Base-by-base conservation (phyloP, 2,888 invertebrate species). In the Lycia hirtaria region DNA sequence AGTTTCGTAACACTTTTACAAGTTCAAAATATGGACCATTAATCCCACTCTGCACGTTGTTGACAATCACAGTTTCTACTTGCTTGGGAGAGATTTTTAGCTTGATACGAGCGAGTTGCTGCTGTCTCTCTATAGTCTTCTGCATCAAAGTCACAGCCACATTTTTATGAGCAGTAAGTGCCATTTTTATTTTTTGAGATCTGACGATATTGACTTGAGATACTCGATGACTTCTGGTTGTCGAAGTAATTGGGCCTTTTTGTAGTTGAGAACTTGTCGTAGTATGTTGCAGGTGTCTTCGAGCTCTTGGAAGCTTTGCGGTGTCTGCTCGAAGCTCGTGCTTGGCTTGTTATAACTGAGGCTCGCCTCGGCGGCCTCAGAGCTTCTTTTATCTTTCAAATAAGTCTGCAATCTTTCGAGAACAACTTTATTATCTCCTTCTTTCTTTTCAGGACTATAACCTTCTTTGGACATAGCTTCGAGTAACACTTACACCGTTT, bases 391-490 rank as follows among this genome's bases (percentile, higher is more conserved):
- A 69, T 92, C 92, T 78, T 92, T 92, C 35, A 92, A 70, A 74
- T 86, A 92, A 3, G 85, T 80, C 61, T 92, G 92, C 57, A 92
- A 79, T 79, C 85, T 85, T 66, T 92, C 92, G 59, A 92, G 75
- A 51, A 92, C 92, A 17, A 87, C 84, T 85, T 92, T 92, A 68
- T 80, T 92, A 67, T 92, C 92, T 62, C 85, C 80, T 78, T 92
- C 92, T 81, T 87, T 92, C 71, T 87, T 88, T 69, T 91, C 91
- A 58, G 85, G 76, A 78, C 76, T 85, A 87, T 90, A 90, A 88
- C 90, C 90, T 85, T 92, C 92, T 82, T 86, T 90, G 72, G 92
- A 89, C 92, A 92, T 92, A 52, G 79, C 85, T 82, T 66, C 59
- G 54, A 43, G 35, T 51, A 30, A 50, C 57, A 67, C 69, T 79